These are phyloP conservation scores for Heliocidaris erythrogramma DNA, from an alignment of 35 echinoderm and acorn worm species.

Conservation along the genomic window DNA sequence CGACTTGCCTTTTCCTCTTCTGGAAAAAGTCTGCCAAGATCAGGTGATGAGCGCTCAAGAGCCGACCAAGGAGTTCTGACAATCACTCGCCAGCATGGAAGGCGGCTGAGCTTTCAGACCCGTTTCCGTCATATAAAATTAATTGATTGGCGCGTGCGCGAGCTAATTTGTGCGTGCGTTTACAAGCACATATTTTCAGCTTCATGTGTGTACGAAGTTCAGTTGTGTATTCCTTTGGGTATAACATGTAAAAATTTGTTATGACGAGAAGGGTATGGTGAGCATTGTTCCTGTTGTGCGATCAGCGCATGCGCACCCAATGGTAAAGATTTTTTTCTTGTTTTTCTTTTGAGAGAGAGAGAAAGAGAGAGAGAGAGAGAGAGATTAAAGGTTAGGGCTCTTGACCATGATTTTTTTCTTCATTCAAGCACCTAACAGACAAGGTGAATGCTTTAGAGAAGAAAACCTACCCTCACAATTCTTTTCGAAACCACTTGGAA, in stretches of 20 bases:
- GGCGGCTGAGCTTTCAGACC: conserved; percentile 13
- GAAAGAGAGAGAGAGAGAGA: too few relatives aligned
- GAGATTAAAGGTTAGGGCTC: not conserved
- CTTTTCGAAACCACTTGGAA: not conserved
- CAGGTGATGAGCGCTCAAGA: not conserved
- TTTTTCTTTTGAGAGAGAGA: too few relatives aligned
- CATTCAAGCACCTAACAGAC: not conserved
- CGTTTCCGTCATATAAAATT: not conserved
- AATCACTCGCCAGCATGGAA: not conserved
- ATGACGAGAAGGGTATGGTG: not conserved
- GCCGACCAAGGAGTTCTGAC: not conserved
- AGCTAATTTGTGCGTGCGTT: not conserved
- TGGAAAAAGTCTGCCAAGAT: not conserved
- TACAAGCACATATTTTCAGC: too few relatives aligned
- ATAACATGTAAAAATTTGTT: not conserved
- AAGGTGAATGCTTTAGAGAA: not conserved
- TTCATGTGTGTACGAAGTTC: not conserved
- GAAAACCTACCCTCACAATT: not conserved
- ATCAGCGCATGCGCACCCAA: not conserved
- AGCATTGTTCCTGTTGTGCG: not conserved
- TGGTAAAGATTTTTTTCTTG: not conserved
- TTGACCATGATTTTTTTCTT: not conserved
- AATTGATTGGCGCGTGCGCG: not conserved
- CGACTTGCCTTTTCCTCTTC: not conserved
- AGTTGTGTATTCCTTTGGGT: not conserved